Percentiles rank a stretch among this genome's conserved stretches.
These are phyloP conservation scores for Xerus inauris DNA, from an alignment of 2,113 vertebrate species.

Conservation along the genomic window DNA sequence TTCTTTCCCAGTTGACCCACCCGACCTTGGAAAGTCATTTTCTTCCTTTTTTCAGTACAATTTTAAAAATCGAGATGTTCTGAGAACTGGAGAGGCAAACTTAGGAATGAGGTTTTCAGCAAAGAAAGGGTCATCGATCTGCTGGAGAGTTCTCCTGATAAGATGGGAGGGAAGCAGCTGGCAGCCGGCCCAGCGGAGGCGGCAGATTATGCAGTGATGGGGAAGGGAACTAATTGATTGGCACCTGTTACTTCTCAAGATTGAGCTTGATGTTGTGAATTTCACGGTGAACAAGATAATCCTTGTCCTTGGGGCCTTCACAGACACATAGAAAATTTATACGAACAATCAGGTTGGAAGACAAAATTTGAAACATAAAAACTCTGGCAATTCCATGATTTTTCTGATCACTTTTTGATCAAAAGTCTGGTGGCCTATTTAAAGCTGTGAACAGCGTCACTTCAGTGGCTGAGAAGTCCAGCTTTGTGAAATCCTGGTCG, in stretches of 20 bases:
- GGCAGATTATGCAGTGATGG: neutral
- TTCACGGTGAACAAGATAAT: neutral
- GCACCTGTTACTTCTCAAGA: neutral
- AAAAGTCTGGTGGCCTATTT: neutral
- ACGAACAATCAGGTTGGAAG: neutral
- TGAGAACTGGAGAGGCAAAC: constrained; percentile 55
- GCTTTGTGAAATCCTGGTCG: neutral
- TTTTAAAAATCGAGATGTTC: constrained; percentile 63
- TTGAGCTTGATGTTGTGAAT: neutral
- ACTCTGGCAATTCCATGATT: neutral
- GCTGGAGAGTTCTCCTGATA: constrained; percentile 37
- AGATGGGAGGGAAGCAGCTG: neutral
- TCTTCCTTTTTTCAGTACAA: constrained; percentile 58
- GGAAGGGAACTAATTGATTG: neutral
- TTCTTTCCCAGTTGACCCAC: constrained; percentile 52
- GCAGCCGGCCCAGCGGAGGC: rapidly evolving
- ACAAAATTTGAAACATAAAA: neutral
- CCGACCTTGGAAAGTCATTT: constrained; percentile 72
- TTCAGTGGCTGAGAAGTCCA: neutral
- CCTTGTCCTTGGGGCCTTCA: neutral
- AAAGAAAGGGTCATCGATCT: constrained; percentile 50
- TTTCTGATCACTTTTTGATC: neutral
- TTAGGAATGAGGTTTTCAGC: constrained; percentile 30
- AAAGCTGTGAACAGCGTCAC: neutral
- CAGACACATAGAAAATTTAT: neutral